phyloP scores from a whole-genome alignment of 2,888 invertebrate genomes.

The Drosophila anomalata region DNA sequence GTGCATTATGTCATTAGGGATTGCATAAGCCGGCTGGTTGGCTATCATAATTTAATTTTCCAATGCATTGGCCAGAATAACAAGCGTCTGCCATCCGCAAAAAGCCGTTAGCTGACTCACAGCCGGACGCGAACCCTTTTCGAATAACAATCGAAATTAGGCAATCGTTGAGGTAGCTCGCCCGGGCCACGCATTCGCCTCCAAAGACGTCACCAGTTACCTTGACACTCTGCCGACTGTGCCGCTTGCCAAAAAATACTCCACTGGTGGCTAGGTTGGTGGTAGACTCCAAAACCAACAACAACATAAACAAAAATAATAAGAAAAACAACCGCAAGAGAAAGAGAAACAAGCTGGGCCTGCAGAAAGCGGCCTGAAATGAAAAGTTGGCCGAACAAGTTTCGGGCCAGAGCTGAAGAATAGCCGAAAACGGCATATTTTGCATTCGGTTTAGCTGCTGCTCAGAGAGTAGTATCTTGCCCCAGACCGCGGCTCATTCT shows the following conservation, averaged over 20 bases:
- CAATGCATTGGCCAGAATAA: constrained; percentile 78
- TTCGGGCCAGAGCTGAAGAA: constrained; percentile 43
- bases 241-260: constrained; percentile 47
- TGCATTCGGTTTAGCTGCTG: constrained; percentile 53
- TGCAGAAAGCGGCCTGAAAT: constrained; percentile 72
- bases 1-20: constrained; percentile 69
- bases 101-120: constrained; percentile 53
- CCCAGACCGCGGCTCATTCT: constrained; percentile 20
- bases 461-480: constrained; percentile 13
- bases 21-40: constrained; percentile 60
- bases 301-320: constrained; percentile 32
- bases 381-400: constrained; percentile 67
- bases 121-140: constrained; percentile 62
- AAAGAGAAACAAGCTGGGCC: constrained; percentile 47
- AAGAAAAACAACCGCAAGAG: constrained; percentile 33
- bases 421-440: constrained; percentile 72
- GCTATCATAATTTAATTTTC: constrained; percentile 72
- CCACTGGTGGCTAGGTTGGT: neutral
- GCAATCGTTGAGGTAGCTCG: constrained; percentile 60
- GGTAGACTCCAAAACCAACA: neutral
- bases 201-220: constrained; percentile 81
- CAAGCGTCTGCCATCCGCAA: constrained; percentile 42
- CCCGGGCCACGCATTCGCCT: constrained; percentile 32
- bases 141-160: constrained; percentile 77
- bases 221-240: constrained; percentile 72